A percentile compares a stretch with the other conserved stretches of the same genome.
Evolutionary conservation across 2,797 vertebrate genomes (phyloP).

Genomic region (Sebastes trivittatus): DNA sequence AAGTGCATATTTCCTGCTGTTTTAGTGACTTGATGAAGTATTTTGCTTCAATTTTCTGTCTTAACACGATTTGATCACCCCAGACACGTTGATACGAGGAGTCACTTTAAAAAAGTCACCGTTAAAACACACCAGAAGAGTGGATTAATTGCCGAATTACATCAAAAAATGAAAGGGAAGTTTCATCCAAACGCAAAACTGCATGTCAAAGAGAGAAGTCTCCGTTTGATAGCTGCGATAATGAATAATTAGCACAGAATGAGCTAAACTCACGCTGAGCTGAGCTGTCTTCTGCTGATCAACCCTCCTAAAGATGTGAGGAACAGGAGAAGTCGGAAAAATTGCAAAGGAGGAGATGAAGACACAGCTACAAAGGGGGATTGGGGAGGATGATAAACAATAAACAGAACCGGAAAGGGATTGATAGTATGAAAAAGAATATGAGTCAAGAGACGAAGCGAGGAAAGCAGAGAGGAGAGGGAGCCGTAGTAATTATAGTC

Average conservation of each 20-base stretch:
- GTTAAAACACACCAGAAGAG: background rate
- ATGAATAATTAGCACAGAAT: constrained; percentile 50
- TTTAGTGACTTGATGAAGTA: background rate
- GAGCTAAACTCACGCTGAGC: constrained; percentile 42
- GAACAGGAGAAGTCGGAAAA: constrained; percentile 11
- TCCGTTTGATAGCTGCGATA: constrained; percentile 41
- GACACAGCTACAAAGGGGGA: constrained; percentile 1
- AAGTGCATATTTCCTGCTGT: background rate
- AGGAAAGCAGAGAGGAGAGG: constrained; percentile 7
- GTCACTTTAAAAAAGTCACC: constrained; percentile 14
- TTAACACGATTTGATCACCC: background rate
- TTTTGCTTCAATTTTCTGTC: background rate
- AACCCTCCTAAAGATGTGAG: constrained; percentile 16
- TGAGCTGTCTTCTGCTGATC: constrained; percentile 40
- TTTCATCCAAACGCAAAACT: constrained; percentile 18
- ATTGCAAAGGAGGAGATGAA: constrained; percentile 34
- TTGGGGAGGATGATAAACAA: constrained; percentile 8
- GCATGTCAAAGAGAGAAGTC: constrained; percentile 6
- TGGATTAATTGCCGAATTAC: constrained; percentile 14
- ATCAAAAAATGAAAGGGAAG: constrained; percentile 6
- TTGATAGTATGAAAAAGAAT: constrained; percentile 17
- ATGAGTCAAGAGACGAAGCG: background rate
- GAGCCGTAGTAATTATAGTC: constrained; percentile 51
- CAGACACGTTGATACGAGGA: background rate
- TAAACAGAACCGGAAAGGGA: constrained; percentile 36